Evolutionary conservation across 2,797 vertebrate species (phyloP).

Genomic region (Pseudotriccus pelzelni): DNA sequence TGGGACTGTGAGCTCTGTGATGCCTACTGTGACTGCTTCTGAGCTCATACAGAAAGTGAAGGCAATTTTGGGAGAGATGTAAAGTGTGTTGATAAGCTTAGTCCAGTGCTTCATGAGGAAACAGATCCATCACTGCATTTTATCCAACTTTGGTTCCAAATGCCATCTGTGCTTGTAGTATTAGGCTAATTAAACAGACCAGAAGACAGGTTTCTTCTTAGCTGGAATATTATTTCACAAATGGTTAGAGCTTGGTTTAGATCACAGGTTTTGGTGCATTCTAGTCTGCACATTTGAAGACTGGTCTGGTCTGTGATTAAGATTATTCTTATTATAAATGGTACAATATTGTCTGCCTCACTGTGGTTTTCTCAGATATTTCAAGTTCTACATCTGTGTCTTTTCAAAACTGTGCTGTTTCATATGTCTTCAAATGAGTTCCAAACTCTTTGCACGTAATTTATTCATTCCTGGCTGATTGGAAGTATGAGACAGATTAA

Average conservation of each 20-base stretch:
- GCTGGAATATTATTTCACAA: neutral
- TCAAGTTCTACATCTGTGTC: neutral
- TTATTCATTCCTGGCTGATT: neutral
- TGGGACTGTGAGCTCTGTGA: accelerated
- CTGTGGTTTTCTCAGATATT: neutral
- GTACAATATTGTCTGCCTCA: neutral
- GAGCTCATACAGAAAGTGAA: neutral
- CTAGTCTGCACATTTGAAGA: neutral
- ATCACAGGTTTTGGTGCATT: neutral
- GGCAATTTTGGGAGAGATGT: neutral
- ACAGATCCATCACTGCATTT: neutral
- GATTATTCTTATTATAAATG: neutral
- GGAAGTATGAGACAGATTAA: neutral
- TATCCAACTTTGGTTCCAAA: neutral
- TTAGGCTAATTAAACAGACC: neutral
- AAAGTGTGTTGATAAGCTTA: neutral
- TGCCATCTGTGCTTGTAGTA: neutral
- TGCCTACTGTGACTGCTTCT: neutral
- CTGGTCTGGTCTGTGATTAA: neutral
- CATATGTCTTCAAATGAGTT: neutral
- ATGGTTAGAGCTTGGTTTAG: neutral
- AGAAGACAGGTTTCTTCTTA: neutral
- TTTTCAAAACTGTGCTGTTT: neutral
- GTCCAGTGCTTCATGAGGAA: neutral
- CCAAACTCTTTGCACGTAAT: neutral